Evolutionary conservation across 1,140 invertebrate genomes (phyloP), one percentile per base, ranked within the genome.

Genomic region (Yoshiicerus persimilis): DNA sequence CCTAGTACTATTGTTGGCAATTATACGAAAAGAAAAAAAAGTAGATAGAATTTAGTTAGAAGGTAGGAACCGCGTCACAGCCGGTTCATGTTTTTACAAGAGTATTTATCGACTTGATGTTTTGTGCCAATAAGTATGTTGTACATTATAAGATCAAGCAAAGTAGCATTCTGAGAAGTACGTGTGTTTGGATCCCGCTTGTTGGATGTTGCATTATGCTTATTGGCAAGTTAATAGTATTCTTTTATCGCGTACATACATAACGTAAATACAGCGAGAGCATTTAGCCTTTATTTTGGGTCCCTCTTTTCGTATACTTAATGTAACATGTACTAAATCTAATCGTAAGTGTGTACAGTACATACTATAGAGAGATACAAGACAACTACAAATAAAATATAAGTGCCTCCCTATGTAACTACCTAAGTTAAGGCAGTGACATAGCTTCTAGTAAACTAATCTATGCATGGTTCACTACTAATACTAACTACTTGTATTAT

Each of bases 71-170:
- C 11, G 30, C 30, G 32, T 80, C 32, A 36, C 75, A 80, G 75
- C 34, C 75, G 75, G 36, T 34, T 36, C 32, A 36, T 80, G 32
- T 80, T 80, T 23, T 34, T 32, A 1, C 13, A 80, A 36, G 30
- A 80, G 75, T 34, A 80, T 80, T 80, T 80, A 80, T 80, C 32
- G 75, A 38, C 75, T 38, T 80, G 75, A 36, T 32, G 75, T 80
- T 80, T 80, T 80, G 75, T 80, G 75, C 75, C 75, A 80, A 77
- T 34, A 77, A 77, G 70, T 77, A 32, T 77, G 70, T 77, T 77
- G 30, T 36, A 77, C 13, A 11, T 23, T 64, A 11, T 11, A 13
- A 70, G 27, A 30, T n/a, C n/a, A n/a, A n/a, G n/a, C 10, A 25
- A n/a, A 70, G 23, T n/a, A 16, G 64, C 8, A 27, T 70, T 27